Percentiles rank a stretch among this genome's conserved stretches.
These are phyloP conservation scores for Yoshiicerus persimilis DNA, from an alignment of 1,140 invertebrate genomes.

Conservation along the genomic window DNA sequence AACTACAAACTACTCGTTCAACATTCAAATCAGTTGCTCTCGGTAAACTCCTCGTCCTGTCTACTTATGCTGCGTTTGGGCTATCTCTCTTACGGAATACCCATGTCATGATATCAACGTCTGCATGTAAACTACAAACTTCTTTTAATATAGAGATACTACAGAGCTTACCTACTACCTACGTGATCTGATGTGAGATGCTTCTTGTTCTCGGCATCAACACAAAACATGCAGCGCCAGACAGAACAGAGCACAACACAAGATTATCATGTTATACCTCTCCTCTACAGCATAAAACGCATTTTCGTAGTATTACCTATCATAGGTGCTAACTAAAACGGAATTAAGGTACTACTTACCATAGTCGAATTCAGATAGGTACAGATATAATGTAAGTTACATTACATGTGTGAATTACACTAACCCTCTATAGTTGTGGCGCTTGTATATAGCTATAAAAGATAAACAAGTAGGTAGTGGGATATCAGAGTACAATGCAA, in stretches of 20 bases:
- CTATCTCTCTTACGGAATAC: background rate
- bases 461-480: background rate
- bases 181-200: background rate
- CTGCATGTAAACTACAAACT: background rate
- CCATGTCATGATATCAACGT: background rate
- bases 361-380: too few relatives aligned
- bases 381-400: too few relatives aligned
- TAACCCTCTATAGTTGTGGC: too few relatives aligned
- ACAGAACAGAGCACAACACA: background rate
- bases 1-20: slow-evolving; percentile 3
- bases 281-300: too few relatives aligned
- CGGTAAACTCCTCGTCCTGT: background rate
- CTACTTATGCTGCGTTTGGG: background rate
- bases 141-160: background rate
- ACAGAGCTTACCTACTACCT: background rate
- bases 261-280: background rate
- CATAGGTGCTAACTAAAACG: too few relatives aligned
- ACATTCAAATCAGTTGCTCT: background rate
- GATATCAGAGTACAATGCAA: too few relatives aligned
- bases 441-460: background rate
- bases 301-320: background rate
- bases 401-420: too few relatives aligned
- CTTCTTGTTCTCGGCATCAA: background rate
- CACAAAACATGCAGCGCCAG: background rate
- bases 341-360: too few relatives aligned